These are phyloP conservation scores for Orestias chungarensis DNA, from an alignment of 2,797 vertebrate genomes.

Conservation along the genomic window DNA sequence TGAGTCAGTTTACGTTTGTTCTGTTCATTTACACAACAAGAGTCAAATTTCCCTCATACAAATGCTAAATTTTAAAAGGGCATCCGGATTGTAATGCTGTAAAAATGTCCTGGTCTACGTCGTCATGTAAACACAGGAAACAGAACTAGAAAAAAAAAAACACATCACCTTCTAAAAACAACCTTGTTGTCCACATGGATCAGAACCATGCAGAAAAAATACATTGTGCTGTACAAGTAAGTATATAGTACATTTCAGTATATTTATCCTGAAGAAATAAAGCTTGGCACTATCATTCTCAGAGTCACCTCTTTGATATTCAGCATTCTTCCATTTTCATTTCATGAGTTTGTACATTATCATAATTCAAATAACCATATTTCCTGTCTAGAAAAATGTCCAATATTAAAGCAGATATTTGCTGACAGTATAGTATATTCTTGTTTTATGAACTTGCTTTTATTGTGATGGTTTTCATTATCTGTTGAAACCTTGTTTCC, in stretches of 20 bases:
- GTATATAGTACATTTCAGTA: background rate
- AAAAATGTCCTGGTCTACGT: no score
- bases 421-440: constrained; percentile 10
- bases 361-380: constrained; percentile 41
- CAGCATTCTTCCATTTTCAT: constrained; percentile 10
- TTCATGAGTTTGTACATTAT: constrained; percentile 19
- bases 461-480: constrained; percentile 35
- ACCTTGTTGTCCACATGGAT: no score
- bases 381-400: constrained; percentile 30
- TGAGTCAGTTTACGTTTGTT: no score
- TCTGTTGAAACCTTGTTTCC: constrained; percentile 25
- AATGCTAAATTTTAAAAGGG: no score
- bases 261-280: background rate
- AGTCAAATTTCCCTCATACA: no score
- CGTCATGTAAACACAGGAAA: no score
- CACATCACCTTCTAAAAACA: no score
- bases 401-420: constrained; percentile 31
- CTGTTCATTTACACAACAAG: no score
- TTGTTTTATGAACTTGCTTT: constrained; percentile 6
- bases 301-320: constrained; percentile 10
- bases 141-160: no score
- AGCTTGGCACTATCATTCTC: background rate
- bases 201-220: no score
- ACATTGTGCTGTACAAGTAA: no score
- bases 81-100: no score